phyloP scores from a whole-genome alignment of 2,888 invertebrate genomes.

The Odontocolon sp. region DNA sequence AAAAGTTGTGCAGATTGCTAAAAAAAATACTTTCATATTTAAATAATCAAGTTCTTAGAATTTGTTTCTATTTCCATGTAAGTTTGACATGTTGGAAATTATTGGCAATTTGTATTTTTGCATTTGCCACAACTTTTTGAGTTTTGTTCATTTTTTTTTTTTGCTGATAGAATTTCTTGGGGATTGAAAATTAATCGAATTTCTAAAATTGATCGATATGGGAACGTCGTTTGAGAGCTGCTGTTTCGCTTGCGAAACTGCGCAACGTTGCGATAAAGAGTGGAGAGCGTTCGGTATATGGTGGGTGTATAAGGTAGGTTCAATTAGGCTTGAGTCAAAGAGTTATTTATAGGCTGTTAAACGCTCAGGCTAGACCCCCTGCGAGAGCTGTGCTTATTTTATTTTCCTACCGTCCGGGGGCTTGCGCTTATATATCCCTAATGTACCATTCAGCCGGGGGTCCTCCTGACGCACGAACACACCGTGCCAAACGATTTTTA shows the following conservation, averaged over 20 bases:
- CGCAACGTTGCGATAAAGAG: conserved; percentile 37
- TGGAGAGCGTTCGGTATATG: conserved; percentile 33
- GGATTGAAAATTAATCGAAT: neutral
- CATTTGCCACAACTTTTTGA: no score
- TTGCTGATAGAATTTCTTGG: no score
- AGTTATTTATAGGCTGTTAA: conserved; percentile 73
- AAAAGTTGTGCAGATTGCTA: no score
- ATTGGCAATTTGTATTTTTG: no score
- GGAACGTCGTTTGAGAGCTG: conserved; percentile 56
- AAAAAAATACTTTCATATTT: neutral
- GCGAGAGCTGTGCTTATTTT: conserved; percentile 61
- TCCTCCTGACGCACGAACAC: conserved; percentile 13
- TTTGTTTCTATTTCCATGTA: no score
- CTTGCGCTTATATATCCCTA: conserved; percentile 36
- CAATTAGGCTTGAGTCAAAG: conserved; percentile 74
- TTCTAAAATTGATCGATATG: neutral
- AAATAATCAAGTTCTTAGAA: no score
- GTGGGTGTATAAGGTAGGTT: conserved; percentile 64
- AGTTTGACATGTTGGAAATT: no score
- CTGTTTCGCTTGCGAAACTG: conserved; percentile 44
- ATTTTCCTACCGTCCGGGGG: conserved; percentile 31
- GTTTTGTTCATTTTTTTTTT: no score
- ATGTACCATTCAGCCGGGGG: conserved; percentile 48
- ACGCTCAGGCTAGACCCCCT: conserved; percentile 70
- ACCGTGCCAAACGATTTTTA: conserved; percentile 57